These are phyloP conservation scores for Chelonia mydas DNA, from an alignment of 2,797 vertebrate species.

Conservation along the genomic window DNA sequence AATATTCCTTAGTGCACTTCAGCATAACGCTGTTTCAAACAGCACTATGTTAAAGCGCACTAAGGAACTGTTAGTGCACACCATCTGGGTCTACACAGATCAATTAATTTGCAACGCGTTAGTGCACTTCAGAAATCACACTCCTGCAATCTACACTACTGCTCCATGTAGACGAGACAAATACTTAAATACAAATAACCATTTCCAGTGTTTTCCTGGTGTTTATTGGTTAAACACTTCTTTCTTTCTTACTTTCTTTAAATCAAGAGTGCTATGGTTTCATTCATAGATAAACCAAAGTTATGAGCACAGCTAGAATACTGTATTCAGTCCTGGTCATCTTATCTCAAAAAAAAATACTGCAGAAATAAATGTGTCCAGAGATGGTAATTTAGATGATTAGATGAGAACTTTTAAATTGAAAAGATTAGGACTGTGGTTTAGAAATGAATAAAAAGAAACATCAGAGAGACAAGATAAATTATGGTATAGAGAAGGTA, in stretches of 20 bases:
- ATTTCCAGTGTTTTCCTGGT: background rate
- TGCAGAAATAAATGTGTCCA: background rate
- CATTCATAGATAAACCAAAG: background rate
- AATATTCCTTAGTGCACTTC: background rate
- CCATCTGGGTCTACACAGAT: background rate
- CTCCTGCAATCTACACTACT: background rate
- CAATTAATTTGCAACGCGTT: background rate
- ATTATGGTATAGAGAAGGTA: background rate
- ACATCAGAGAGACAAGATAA: background rate
- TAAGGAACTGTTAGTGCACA: background rate
- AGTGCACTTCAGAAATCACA: background rate
- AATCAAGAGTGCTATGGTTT: background rate
- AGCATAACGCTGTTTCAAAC: background rate
- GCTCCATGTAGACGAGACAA: background rate
- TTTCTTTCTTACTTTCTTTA: background rate
- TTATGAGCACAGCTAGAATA: background rate
- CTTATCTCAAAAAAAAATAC: conserved; percentile 3
- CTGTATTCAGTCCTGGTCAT: background rate
- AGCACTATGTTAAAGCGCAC: background rate
- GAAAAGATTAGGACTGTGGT: conserved; percentile 8
- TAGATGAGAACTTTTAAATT: background rate
- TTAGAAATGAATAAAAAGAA: background rate
- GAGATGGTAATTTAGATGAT: background rate
- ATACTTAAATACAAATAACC: background rate
- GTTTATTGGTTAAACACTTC: no score